phyloP scores from a whole-genome alignment of 2,113 vertebrate species.

The Struthio camelus region DNA sequence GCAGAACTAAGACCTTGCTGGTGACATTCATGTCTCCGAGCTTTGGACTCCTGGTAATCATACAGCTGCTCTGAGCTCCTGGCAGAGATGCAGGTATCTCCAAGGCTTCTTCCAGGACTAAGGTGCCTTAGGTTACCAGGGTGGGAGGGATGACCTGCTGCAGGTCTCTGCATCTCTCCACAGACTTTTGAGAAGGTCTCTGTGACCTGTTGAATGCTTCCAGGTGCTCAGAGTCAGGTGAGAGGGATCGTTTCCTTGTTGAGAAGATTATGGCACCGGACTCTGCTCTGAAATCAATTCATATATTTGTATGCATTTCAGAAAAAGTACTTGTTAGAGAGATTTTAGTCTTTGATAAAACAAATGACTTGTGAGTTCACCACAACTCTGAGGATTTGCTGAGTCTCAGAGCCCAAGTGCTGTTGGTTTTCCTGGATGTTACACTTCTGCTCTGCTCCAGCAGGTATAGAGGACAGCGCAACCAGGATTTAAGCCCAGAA shows the following conservation, averaged over 20 bases:
- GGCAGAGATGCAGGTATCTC: not conserved
- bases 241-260: not conserved
- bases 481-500: conserved; percentile 27
- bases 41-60: not conserved
- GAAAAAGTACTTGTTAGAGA: not conserved
- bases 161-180: not conserved
- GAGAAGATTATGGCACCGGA: not conserved
- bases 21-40: not conserved
- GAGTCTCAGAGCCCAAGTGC: not conserved
- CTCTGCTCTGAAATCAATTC: not conserved
- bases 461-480: not conserved
- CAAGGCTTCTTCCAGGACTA: not conserved
- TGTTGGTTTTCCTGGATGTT: not conserved
- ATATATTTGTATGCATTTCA: not conserved
- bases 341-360: not conserved
- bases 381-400: not conserved
- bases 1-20: not conserved
- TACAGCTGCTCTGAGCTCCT: not conserved
- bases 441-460: not conserved
- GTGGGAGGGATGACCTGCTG: not conserved
- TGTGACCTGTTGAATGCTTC: not conserved
- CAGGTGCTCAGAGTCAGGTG: not conserved
- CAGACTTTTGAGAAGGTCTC: not conserved
- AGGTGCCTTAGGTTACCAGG: not conserved
- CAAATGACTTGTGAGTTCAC: not conserved